Conservation (phyloP, 2,888 invertebrate species). For the Melikaiella ostensackeni region DNA sequence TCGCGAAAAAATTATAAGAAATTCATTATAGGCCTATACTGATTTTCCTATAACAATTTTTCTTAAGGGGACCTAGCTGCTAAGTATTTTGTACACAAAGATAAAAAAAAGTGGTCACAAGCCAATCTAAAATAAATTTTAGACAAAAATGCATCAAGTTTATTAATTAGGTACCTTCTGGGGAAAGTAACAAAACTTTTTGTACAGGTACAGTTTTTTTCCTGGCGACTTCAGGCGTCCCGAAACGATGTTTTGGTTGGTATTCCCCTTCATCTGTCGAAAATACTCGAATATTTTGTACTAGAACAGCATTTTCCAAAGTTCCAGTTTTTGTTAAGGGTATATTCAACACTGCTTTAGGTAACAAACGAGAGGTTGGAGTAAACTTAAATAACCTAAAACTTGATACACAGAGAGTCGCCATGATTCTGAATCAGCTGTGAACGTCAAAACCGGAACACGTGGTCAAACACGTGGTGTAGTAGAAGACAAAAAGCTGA, state of each 20-base stretch:
- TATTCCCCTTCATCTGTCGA: background rate
- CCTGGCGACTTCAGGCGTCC: background rate
- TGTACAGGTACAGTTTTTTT: conserved; percentile 23
- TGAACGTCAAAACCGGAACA: background rate
- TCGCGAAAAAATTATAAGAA: too few relatives aligned
- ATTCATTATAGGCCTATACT: too few relatives aligned
- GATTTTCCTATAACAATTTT: too few relatives aligned
- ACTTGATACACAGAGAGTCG: background rate
- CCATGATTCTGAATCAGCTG: background rate
- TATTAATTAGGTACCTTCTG: conserved; percentile 11
- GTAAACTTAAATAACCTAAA: background rate
- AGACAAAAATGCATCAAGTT: background rate
- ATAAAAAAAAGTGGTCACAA: background rate
- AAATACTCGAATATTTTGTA: background rate
- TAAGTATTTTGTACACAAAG: background rate
- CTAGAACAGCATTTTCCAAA: background rate
- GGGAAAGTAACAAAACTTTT: conserved; percentile 19
- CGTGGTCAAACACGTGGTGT: background rate
- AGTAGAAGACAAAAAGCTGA: background rate
- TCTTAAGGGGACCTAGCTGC: too few relatives aligned
- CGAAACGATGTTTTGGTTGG: background rate
- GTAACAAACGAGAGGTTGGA: background rate
- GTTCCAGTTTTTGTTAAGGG: background rate
- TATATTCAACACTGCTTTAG: background rate
- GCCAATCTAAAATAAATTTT: background rate